A percentile compares a stretch with the other conserved stretches of the same genome.
phyloP scores from a whole-genome alignment of 2,113 vertebrate species.

The Potamarius usumacintae region DNA sequence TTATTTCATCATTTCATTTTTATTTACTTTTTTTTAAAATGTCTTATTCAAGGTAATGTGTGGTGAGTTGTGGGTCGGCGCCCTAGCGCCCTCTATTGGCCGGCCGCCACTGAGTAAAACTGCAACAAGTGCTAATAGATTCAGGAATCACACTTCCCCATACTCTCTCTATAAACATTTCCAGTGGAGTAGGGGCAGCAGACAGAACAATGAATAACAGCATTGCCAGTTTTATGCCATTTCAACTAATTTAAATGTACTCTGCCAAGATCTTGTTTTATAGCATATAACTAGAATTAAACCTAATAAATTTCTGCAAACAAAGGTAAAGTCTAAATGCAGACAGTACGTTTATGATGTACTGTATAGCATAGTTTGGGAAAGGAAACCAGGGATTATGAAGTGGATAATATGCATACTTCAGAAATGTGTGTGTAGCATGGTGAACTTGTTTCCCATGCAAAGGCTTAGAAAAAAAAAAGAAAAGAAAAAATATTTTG shows the following conservation, averaged over 20 bases:
- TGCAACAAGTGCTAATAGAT: not conserved
- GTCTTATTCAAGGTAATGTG: too few species aligned
- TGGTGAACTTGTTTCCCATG: not conserved
- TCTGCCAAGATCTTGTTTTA: not conserved
- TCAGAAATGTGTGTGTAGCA: not conserved
- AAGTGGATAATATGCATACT: not conserved
- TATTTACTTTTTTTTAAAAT: too few species aligned
- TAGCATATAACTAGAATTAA: not conserved
- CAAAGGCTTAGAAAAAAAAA: not conserved
- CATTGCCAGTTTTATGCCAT: not conserved
- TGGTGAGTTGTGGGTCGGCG: too few species aligned
- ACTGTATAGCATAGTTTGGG: not conserved
- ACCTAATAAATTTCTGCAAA: not conserved
- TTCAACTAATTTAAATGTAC: not conserved
- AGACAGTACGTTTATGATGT: not conserved
- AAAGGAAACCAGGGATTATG: not conserved
- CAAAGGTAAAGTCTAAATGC: not conserved
- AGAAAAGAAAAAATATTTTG: not conserved
- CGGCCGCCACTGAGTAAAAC: not conserved
- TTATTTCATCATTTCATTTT: too few species aligned
- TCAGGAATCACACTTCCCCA: not conserved
- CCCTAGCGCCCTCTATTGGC: too few species aligned
- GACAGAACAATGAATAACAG: not conserved
- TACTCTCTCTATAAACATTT: not conserved
- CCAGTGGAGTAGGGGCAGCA: not conserved